Conservation (phyloP, 2,797 vertebrate genomes). For the Chelonia mydas region DNA sequence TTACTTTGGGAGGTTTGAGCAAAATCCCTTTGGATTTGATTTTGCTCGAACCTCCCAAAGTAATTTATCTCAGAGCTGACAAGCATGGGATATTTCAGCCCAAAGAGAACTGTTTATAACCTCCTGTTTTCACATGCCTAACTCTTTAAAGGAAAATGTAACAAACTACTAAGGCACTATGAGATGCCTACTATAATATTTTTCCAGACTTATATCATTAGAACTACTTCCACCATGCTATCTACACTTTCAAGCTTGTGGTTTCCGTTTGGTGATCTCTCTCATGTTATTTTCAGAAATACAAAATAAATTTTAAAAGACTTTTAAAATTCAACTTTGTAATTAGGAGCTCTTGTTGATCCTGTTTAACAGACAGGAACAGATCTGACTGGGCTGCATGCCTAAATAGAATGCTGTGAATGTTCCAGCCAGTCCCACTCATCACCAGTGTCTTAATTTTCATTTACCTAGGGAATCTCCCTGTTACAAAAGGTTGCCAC, state of each 20-base stretch:
- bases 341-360: too few relatives aligned
- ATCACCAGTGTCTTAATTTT: slow-evolving; percentile 4
- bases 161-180: neutral
- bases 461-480: neutral
- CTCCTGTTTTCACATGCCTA: too few relatives aligned
- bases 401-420: neutral
- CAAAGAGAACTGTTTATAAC: too few relatives aligned
- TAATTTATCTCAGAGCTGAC: neutral
- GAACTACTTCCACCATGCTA: neutral
- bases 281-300: neutral
- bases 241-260: neutral
- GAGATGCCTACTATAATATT: neutral
- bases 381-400: neutral
- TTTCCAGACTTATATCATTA: neutral
- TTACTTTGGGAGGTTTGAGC: too few relatives aligned
- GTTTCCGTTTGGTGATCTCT: neutral
- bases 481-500: neutral
- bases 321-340: neutral
- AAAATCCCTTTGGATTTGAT: neutral
- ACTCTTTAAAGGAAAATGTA: neutral
- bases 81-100: neutral
- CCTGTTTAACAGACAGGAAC: neutral
- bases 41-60: neutral
- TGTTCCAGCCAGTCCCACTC: neutral
- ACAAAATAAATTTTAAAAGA: neutral